A percentile compares a stretch with the other conserved stretches of the same genome.
Evolutionary conservation across 2,888 invertebrate genomes (phyloP).

Genomic region (Ptychoptera albimana): DNA sequence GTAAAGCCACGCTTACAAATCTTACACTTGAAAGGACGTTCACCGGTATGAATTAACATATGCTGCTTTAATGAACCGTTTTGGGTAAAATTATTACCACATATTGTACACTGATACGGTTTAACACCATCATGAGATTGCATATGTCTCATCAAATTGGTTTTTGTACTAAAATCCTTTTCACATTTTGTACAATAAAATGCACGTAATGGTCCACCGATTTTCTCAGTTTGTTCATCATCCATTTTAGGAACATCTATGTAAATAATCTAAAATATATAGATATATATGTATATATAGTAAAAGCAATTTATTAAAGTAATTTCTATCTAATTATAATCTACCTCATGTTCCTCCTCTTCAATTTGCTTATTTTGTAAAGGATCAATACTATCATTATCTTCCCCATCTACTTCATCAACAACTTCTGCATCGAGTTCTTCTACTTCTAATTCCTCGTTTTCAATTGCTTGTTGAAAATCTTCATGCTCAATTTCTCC

Average conservation of each 20-base stretch:
- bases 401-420: not conserved
- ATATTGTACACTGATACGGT: constrained; percentile 18
- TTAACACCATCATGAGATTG: constrained; percentile 20
- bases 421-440: not conserved
- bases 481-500: constrained; percentile 3
- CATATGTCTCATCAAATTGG: constrained; percentile 23
- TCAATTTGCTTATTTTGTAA: not conserved
- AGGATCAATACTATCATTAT: not conserved
- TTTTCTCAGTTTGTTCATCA: too few species aligned
- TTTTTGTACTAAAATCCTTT: constrained; percentile 23
- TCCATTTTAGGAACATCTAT: too few species aligned
- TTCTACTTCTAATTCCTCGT: constrained; percentile 2
- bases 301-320: too few species aligned
- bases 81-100: constrained; percentile 21
- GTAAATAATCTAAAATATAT: too few species aligned
- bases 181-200: constrained; percentile 19
- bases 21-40: constrained; percentile 20
- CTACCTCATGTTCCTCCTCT: not conserved
- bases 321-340: too few species aligned
- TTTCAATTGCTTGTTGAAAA: not conserved
- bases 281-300: too few species aligned
- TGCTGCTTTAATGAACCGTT: constrained; percentile 23
- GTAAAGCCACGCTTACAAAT: constrained; percentile 21
- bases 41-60: constrained; percentile 22
- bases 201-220: not conserved